Conservation (phyloP, 2,797 vertebrate genomes). For the Clarias platycephalus region DNA sequence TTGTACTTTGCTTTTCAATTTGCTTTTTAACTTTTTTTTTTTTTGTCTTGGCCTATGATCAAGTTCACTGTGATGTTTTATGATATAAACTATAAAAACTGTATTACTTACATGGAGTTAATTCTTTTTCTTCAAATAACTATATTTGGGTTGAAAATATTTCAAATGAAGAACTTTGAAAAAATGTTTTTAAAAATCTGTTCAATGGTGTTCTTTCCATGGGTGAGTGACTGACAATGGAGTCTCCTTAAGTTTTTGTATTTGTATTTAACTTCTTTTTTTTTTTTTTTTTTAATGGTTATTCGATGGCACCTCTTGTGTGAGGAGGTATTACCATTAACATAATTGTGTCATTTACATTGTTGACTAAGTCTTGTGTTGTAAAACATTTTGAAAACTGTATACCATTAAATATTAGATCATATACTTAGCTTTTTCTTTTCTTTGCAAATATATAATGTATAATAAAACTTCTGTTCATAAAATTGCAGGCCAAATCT, state of each 20-base stretch:
- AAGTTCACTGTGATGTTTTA: not conserved
- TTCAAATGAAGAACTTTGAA: too few relatives aligned
- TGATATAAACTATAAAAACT: not conserved
- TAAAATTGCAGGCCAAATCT: not conserved
- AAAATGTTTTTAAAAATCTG: too few relatives aligned
- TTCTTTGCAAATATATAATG: not conserved
- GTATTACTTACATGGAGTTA: not conserved
- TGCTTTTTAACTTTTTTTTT: not conserved
- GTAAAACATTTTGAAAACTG: not conserved
- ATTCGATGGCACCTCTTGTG: not conserved
- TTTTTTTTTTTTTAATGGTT: not conserved
- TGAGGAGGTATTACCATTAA: too few relatives aligned
- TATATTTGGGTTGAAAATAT: not conserved
- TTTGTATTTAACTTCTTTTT: not conserved
- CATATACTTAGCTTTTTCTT: too few relatives aligned
- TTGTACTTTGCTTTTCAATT: too few relatives aligned
- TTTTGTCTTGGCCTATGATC: not conserved
- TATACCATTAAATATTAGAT: not conserved
- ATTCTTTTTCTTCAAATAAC: not conserved
- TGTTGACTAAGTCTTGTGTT: not conserved
- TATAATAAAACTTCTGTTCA: not conserved
- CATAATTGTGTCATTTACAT: not conserved
- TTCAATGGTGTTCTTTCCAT: not conserved
- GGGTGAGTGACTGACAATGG: not conserved
- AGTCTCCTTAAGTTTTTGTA: not conserved